A percentile compares a stretch with the other conserved stretches of the same genome.
Evolutionary conservation across 2,113 vertebrate genomes (phyloP).

Genomic region (Galeopterus variegatus): DNA sequence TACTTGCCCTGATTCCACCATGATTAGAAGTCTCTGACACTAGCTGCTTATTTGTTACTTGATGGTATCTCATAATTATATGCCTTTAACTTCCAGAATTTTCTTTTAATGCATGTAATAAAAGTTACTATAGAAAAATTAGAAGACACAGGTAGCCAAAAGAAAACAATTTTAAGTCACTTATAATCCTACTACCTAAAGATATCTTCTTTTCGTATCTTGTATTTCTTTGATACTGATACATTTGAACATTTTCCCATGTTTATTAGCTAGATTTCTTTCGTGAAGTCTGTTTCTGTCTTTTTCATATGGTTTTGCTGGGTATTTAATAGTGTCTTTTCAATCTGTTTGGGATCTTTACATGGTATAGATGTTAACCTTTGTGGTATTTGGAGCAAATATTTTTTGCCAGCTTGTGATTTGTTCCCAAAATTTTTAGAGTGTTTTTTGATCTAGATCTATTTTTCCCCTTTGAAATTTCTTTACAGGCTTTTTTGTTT

Average conservation of each 20-base stretch:
- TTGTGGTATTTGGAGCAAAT: background rate
- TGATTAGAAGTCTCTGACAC: background rate
- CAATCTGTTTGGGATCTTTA: background rate
- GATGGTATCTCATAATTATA: background rate
- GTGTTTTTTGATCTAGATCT: background rate
- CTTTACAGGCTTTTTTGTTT: background rate
- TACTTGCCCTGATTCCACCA: background rate
- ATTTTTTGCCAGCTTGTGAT: background rate
- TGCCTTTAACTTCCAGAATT: background rate
- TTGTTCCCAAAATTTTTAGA: constrained; percentile 19
- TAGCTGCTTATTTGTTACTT: background rate
- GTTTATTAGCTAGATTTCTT: background rate
- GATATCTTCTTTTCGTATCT: background rate
- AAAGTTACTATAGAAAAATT: background rate
- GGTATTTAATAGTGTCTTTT: background rate
- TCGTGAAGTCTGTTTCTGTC: background rate
- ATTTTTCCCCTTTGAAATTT: background rate
- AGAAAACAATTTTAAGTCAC: background rate
- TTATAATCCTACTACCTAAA: background rate
- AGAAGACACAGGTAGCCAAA: background rate
- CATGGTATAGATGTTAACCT: background rate
- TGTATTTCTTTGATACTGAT: background rate
- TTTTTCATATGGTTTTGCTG: background rate
- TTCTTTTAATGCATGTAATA: background rate
- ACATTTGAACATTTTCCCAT: background rate